Base-by-base conservation (phyloP, 1,140 invertebrate species). In the Potamilus streckersoni region DNA sequence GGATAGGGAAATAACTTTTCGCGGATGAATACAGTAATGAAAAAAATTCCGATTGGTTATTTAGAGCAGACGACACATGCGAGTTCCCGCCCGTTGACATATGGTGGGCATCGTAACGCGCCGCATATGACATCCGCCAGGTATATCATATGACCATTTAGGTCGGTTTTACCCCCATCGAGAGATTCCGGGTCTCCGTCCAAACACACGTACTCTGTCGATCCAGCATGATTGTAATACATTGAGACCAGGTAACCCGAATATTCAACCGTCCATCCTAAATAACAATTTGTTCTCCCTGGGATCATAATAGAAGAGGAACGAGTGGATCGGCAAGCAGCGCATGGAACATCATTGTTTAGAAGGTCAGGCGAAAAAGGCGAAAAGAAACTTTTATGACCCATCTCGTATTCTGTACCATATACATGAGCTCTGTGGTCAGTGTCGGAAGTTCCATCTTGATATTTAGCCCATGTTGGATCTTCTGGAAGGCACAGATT, bases 181-280 rank as follows among this genome's bases (percentile, higher is more conserved):
- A 71, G 19, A 49, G 31, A 13, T 27, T 76, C 74, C 58, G 73
- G 66, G 15, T 56, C 57, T 16, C 23, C 60, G 57, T 76, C 67
- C 12, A 76, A 49, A 61, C 78, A 79, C 20, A 76, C 67, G 60
- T 60, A 79, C 27, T 79, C 74, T 15, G 74, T 62, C 16, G 69
- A 0, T 1, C 60, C 13, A 1, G 59, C 0, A 49, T 71, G 5
- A 2, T 0, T 12, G 20, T 60, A 12, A 59, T 64, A 27, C 27
- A 59, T 71, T 58, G 73, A 57, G 20, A 75, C 74, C 16, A 79
- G 31, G 56, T 79, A 76, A 14, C 78, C 78, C 27, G 67, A 63
- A 58, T 79, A 79, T 57, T 76, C 73, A 55, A 58, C 59, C 4
- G 70, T 79, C 78, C 78, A 79, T 13, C 78, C 78, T 17, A 11